Evolutionary conservation across 2,888 invertebrate species (phyloP).

Genomic region (Monochamus alternatus): DNA sequence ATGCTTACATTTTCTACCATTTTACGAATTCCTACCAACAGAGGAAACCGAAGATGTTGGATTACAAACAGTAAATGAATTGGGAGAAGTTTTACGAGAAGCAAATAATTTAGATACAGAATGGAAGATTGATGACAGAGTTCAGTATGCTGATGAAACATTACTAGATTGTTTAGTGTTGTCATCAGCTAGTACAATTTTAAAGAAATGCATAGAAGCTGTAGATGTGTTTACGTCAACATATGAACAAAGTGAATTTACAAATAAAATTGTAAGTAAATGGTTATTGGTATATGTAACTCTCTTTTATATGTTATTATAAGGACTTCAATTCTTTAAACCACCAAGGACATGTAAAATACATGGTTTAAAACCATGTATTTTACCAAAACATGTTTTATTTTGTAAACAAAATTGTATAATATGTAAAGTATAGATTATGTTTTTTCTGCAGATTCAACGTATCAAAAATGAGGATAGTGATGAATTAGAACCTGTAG

Average conservation of each 20-base stretch:
- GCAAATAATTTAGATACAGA: conserved; percentile 61
- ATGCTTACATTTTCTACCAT: background rate
- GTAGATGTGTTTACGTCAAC: conserved; percentile 69
- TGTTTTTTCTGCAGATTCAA: conserved; percentile 43
- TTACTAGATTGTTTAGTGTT: conserved; percentile 64
- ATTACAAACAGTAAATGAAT: conserved; percentile 56
- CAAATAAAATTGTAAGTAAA: conserved; percentile 70
- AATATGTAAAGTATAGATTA: too few species aligned
- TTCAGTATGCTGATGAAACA: conserved; percentile 66
- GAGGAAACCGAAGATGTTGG: conserved; percentile 54
- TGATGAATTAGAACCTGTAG: conserved; percentile 65
- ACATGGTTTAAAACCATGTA: too few species aligned
- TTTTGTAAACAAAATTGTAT: too few species aligned
- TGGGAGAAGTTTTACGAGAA: conserved; percentile 61
- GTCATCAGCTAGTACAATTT: conserved; percentile 63
- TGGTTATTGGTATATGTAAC: conserved; percentile 9
- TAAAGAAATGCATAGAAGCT: conserved; percentile 64
- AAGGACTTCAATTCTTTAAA: too few species aligned
- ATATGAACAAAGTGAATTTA: conserved; percentile 73
- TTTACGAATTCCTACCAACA: too few species aligned
- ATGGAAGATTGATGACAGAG: conserved; percentile 61
- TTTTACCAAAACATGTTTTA: too few species aligned
- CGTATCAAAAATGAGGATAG: conserved; percentile 56
- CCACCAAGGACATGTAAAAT: too few species aligned
- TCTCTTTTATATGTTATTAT: too few species aligned